phyloP scores from a whole-genome alignment of 2,113 vertebrate species.

The Pachypanchax playfairii region DNA sequence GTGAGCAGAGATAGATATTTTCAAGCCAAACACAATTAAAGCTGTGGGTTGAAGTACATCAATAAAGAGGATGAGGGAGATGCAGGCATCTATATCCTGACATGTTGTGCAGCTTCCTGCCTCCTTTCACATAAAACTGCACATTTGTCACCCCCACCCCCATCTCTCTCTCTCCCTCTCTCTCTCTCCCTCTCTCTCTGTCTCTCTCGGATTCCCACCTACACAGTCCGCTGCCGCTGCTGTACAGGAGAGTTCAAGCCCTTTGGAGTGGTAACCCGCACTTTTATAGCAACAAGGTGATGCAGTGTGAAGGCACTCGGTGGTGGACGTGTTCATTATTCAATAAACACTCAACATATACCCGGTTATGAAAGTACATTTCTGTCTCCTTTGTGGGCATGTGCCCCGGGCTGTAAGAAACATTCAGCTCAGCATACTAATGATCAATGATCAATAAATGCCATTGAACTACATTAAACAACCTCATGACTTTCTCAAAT shows the following conservation, averaged over 20 bases:
- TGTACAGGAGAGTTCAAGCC: conserved; percentile 44
- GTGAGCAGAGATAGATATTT: conserved; percentile 42
- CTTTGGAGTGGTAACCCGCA: conserved; percentile 53
- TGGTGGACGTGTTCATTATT: conserved; percentile 60
- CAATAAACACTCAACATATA: conserved; percentile 63
- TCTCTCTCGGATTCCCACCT: conserved; percentile 33
- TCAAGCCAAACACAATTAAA: conserved; percentile 72
- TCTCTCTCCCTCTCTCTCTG: neutral
- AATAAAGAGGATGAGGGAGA: conserved; percentile 53
- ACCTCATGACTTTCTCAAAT: too few relatives aligned
- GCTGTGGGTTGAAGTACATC: conserved; percentile 67
- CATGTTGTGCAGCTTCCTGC: conserved; percentile 59
- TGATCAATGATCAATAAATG: conserved; percentile 30
- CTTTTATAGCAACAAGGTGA: conserved; percentile 58
- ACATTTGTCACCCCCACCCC: conserved; percentile 55
- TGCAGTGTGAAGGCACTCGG: conserved; percentile 18
- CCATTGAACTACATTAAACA: neutral
- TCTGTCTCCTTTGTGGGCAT: conserved; percentile 29
- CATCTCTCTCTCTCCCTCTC: neutral
- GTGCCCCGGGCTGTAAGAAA: conserved; percentile 28
- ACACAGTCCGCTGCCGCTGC: conserved; percentile 40
- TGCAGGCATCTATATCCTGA: conserved; percentile 62
- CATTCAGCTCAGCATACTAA: conserved; percentile 36
- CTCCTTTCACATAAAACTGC: conserved; percentile 63
- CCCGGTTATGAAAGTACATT: conserved; percentile 48